A percentile compares a stretch with the other conserved stretches of the same genome.
Conservation (phyloP, 1,140 invertebrate species). For the Cyclargus thomasi region DNA sequence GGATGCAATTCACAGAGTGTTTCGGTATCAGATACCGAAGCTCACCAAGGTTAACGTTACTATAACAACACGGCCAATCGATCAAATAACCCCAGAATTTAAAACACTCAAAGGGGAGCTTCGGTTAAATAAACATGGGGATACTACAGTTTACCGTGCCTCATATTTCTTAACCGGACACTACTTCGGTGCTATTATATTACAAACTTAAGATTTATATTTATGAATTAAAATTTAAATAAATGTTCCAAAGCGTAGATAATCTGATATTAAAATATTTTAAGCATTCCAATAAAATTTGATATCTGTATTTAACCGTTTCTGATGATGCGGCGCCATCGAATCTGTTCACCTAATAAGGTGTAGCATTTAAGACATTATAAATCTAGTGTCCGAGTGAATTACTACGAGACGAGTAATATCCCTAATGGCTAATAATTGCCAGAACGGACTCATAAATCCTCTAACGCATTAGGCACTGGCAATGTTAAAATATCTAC, state of each 20-base stretch:
- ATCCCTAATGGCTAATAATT: constrained; percentile 3
- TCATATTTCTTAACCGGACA: constrained; percentile 3
- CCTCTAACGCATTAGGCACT: not conserved
- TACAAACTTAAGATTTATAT: not conserved
- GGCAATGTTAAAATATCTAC: not conserved
- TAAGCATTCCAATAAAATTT: not conserved
- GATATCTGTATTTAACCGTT: not conserved
- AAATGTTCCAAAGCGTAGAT: not conserved
- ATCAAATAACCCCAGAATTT: not conserved
- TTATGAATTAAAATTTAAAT: not conserved
- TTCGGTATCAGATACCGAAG: not conserved
- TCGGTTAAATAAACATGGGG: not conserved
- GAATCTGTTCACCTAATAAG: not conserved
- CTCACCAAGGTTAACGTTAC: not conserved
- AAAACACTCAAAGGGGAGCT: not conserved
- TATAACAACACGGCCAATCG: not conserved
- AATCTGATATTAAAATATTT: not conserved
- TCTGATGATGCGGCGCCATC: too few species aligned
- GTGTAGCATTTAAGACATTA: not conserved
- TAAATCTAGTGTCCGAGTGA: not conserved
- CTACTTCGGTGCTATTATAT: not conserved
- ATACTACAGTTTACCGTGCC: not conserved
- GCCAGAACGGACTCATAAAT: constrained; percentile 3
- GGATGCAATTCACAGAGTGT: too few species aligned
- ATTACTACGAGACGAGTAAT: not conserved